A percentile compares a stretch with the other conserved stretches of the same genome.
phyloP scores from a whole-genome alignment of 1,140 invertebrate species.

The Aradophagus sp. region DNA sequence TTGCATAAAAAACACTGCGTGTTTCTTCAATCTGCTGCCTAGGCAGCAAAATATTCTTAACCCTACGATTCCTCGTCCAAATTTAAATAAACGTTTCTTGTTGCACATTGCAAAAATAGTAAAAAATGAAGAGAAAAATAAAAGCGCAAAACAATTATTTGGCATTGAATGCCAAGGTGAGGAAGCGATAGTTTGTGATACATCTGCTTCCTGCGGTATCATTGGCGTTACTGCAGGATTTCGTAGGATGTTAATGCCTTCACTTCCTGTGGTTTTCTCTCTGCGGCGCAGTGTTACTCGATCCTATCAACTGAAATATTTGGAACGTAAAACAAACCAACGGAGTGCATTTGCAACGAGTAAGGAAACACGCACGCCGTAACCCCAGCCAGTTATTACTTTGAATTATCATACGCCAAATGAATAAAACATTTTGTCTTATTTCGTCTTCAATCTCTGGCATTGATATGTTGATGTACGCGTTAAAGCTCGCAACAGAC shows the following conservation, averaged over 20 bases:
- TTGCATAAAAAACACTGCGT: too few species aligned
- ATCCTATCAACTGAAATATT: slow-evolving; percentile 32
- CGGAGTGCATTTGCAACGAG: slow-evolving; percentile 21
- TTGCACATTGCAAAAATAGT: background rate
- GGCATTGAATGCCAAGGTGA: slow-evolving; percentile 23
- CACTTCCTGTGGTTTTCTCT: slow-evolving; percentile 43
- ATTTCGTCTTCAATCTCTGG: slow-evolving; percentile 22
- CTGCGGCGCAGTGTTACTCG: slow-evolving; percentile 18
- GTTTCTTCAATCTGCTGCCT: too few species aligned
- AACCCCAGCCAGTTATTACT: slow-evolving; percentile 19
- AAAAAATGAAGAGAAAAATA: background rate
- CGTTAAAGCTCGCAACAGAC: slow-evolving; percentile 25
- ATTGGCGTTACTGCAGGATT: slow-evolving; percentile 26
- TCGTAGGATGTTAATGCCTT: slow-evolving; percentile 37
- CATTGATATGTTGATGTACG: slow-evolving; percentile 32
- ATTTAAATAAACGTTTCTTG: too few species aligned
- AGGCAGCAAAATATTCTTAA: too few species aligned
- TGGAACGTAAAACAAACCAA: slow-evolving; percentile 11
- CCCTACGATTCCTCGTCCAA: too few species aligned
- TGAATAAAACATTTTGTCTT: slow-evolving; percentile 38
- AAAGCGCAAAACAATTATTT: slow-evolving; percentile 6
- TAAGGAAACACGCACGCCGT: slow-evolving; percentile 9
- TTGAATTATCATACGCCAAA: slow-evolving; percentile 22
- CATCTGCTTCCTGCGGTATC: slow-evolving; percentile 49
- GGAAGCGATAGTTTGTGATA: slow-evolving; percentile 26